Base-by-base conservation (phyloP, 2,113 vertebrate genomes). In the Chelonoidis abingdonii region DNA sequence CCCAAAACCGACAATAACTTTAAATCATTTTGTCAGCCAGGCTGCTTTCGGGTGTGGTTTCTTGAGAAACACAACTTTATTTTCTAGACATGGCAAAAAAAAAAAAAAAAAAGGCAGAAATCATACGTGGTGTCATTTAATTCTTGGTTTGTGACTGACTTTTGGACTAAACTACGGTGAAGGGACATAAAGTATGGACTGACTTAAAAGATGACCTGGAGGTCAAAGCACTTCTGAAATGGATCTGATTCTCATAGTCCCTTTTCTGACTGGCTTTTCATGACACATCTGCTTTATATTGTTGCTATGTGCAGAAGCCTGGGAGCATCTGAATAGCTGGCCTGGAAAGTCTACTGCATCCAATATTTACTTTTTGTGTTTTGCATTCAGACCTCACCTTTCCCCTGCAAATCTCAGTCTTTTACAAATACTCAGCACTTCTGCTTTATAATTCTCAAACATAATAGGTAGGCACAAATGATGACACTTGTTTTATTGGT, bases 261-360 rank as follows among this genome's bases (percentile, higher is more conserved):
- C 38, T 81, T 82, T 59, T 93, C 52, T 57, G 7, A 89, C 69
- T 8, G 25, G 72, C 54, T 76, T 89, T 88, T 95, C 85, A 91
- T 52, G 89, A 93, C 38, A 41, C n/a, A 10, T 76, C 38, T 22
- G 38, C 72, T 76, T 76, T 88, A 93, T 80, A 96, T 94, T 89
- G 78, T 92, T 85, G 93, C 94, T 95, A 79, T 79, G 95, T 92
- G 92, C 94, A 93, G 85, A 93, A 87, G 57, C 53, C 94, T 97
- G 89, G 75, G 91, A 96, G 87, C 21, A n/a, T 92, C 92, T 95
- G 57, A 87, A 93, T 79, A 95, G 89, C 83, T 95, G 93, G 85
- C 96, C 93, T 88, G 83, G 87, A 95, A 84, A 88, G 10, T 54
- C 84, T 56, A 90, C 92, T 90, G 87, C 87, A 84, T 92, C 22